These are phyloP conservation scores for Protodeltote pygarga DNA, from an alignment of 2,888 invertebrate species.

Conservation along the genomic window DNA sequence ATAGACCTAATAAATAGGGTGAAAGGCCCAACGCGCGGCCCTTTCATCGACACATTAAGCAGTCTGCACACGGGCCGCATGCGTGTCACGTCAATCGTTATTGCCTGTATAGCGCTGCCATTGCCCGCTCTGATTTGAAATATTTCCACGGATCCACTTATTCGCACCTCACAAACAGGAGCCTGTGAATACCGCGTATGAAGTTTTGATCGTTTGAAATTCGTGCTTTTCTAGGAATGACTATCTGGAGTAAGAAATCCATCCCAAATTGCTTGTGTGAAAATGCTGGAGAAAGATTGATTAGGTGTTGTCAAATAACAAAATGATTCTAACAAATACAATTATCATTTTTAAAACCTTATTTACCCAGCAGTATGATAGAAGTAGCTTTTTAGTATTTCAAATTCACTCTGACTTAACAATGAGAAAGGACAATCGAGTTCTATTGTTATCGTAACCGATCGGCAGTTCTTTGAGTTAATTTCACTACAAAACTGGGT, in stretches of 20 bases:
- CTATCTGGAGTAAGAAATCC: conserved; percentile 4
- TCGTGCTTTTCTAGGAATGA: conserved; percentile 1
- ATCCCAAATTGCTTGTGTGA: too few species aligned
- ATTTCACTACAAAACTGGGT: too few species aligned
- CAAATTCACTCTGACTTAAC: too few species aligned
- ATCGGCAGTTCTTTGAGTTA: too few species aligned
- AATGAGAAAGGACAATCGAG: too few species aligned
- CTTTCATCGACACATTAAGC: conserved; percentile 78
- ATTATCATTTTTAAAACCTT: too few species aligned
- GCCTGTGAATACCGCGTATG: conserved; percentile 48
- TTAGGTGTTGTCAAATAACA: too few species aligned
- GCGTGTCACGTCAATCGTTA: conserved; percentile 83
- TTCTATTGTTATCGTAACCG: too few species aligned
- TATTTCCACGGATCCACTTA: conserved; percentile 86
- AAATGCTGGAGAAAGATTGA: too few species aligned
- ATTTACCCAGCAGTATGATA: too few species aligned
- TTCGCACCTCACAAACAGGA: conserved; percentile 76
- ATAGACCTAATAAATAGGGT: conserved; percentile 75
- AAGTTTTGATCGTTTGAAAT: conserved; percentile 67
- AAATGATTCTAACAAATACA: too few species aligned
- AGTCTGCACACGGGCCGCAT: conserved; percentile 75
- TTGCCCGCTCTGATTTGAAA: conserved; percentile 83
- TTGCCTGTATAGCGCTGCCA: conserved; percentile 75
- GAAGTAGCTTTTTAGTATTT: too few species aligned
- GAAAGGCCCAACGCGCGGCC: conserved; percentile 64